A percentile compares a stretch with the other conserved stretches of the same genome.
Conservation (phyloP, 2,797 vertebrate genomes). For the Microctenopoma steveboyesi region DNA sequence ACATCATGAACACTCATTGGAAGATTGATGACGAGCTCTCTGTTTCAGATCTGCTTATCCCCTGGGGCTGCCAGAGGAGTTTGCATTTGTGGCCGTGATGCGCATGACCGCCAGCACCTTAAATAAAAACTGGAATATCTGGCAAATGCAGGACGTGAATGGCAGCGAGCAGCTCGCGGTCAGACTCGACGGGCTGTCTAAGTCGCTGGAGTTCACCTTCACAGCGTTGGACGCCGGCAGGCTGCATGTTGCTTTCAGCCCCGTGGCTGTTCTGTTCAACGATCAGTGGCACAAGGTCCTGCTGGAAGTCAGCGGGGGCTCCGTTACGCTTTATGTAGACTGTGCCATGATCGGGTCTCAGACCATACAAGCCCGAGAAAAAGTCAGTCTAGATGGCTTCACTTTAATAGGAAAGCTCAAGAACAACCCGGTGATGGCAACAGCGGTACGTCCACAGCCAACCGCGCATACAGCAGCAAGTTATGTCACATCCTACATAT, state of each 20-base stretch:
- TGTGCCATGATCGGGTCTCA: conserved; percentile 84
- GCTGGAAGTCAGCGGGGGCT: conserved; percentile 83
- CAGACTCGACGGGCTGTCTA: conserved; percentile 85
- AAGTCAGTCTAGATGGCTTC: conserved; percentile 84
- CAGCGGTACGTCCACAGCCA: conserved; percentile 83
- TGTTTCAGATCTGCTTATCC: conserved; percentile 86
- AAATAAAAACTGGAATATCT: conserved; percentile 89
- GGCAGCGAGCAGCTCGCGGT: conserved; percentile 88
- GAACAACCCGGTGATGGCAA: conserved; percentile 84
- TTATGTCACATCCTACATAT: too few relatives aligned
- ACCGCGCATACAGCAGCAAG: not conserved
- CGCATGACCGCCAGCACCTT: conserved; percentile 87
- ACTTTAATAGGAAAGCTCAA: conserved; percentile 89
- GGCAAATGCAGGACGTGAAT: conserved; percentile 88
- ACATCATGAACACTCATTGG: not conserved
- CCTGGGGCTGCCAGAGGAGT: conserved; percentile 87
- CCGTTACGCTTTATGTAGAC: conserved; percentile 86
- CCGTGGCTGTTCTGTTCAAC: conserved; percentile 85
- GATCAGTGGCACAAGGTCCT: conserved; percentile 89
- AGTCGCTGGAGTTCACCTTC: conserved; percentile 88
- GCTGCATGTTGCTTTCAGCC: conserved; percentile 80
- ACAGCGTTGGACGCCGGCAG: conserved; percentile 77
- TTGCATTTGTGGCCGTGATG: conserved; percentile 88
- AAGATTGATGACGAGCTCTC: not conserved
- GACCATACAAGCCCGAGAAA: conserved; percentile 79